Percentiles rank a stretch among this genome's conserved stretches.
Evolutionary conservation across 2,113 vertebrate genomes (phyloP).

Genomic region (Lepus europaeus): DNA sequence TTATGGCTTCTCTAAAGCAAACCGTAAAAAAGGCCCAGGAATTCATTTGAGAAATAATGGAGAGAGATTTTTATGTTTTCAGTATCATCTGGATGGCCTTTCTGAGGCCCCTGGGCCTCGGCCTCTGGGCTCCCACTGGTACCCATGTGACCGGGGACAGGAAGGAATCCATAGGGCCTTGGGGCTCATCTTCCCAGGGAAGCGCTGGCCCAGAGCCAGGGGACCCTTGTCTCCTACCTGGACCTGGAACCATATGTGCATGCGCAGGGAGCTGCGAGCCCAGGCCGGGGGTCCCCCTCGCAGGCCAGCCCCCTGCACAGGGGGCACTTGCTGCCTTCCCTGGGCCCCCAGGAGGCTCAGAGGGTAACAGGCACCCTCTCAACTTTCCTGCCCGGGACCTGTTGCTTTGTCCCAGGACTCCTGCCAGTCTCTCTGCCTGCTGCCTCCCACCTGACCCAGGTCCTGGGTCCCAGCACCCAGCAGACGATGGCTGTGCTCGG

Average conservation of each 20-base stretch:
- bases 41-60: conserved; percentile 77
- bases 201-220: background rate
- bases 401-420: rapidly evolving
- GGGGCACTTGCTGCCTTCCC: background rate
- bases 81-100: conserved; percentile 58
- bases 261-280: rapidly evolving
- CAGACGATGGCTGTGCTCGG: background rate
- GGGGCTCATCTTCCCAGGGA: background rate
- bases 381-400: background rate
- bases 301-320: too few relatives aligned
- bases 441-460: background rate
- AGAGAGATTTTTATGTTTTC: conserved; percentile 77
- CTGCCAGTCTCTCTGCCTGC: rapidly evolving
- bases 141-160: background rate
- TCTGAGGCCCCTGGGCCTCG: background rate
- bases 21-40: conserved; percentile 78
- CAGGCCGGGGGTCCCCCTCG: background rate
- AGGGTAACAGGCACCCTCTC: background rate
- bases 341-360: background rate
- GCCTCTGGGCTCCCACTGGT: background rate
- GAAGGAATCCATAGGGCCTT: background rate
- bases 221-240: background rate
- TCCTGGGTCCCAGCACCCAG: background rate
- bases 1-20: conserved; percentile 80
- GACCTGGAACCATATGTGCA: background rate